Base-by-base conservation (phyloP, 2,888 invertebrate species). In the Tenthredo distinguenda region DNA sequence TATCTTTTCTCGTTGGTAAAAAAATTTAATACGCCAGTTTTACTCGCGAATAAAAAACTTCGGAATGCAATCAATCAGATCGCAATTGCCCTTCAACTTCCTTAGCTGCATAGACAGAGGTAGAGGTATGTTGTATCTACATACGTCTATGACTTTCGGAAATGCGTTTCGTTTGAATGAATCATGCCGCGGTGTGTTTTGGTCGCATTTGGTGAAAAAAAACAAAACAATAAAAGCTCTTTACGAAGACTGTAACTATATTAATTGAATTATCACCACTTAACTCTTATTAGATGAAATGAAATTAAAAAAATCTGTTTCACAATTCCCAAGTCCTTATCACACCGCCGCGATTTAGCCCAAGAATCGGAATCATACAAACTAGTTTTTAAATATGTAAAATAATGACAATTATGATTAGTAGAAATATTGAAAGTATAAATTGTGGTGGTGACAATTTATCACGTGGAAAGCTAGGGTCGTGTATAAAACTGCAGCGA, bases 391-490 rank as follows among this genome's bases (percentile, higher is more conserved):
- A 86, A 87, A 86, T 58, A 72, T 85, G 86, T 85, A 86, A 84
- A 86, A 83, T 40, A 85, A 85, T 81, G 85, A 85, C 85, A 82
- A 82, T 85, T 85, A 85, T 79, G 55, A 85, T 85, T 85, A 85
- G 83, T 86, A 84, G 85, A 84, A 87, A 84, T 85, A 85, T 87
- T 87, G 87, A 87, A 87, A 87, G 85, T 87, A 86, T 84, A 85
- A 58, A 85, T 85, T 79, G 85, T 81, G 85, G 71, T 40, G 85
- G 71, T 79, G 71, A 85, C 71, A 82, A 58, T 85, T 85, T 79
- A 72, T 85, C 82, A 71, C 81, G 85, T 71, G 82, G 71, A 79
- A 81, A 82, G 81, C 71, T 79, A 72, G 37, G 55, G 50, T 85
- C 55, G 85, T 81, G 81, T 81, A 81, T 81, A 21, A 81, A 81